Evolutionary conservation across 1,140 invertebrate species (phyloP).

Genomic region (Steinernema feltiae): DNA sequence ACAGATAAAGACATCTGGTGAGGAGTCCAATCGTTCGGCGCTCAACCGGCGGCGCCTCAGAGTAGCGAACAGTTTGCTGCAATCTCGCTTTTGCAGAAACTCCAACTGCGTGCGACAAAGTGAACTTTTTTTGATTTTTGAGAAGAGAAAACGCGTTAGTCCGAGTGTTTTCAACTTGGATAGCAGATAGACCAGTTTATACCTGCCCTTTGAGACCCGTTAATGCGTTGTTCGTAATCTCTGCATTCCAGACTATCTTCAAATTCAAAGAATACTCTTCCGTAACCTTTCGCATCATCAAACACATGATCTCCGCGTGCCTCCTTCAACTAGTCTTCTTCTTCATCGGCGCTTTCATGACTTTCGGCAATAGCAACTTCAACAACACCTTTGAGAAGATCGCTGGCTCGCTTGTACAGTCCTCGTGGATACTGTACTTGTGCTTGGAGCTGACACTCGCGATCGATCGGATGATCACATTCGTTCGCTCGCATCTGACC

Average conservation of each 20-base stretch:
- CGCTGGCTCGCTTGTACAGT: background rate
- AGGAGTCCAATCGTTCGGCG: too few relatives aligned
- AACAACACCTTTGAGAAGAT: background rate
- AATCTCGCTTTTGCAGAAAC: too few relatives aligned
- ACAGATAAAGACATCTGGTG: too few relatives aligned
- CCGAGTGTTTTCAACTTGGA: too few relatives aligned
- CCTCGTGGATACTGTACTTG: background rate
- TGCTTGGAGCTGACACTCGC: background rate
- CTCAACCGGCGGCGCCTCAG: too few relatives aligned
- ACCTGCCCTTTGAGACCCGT: background rate
- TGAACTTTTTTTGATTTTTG: too few relatives aligned
- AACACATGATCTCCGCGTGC: background rate
- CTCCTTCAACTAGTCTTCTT: background rate
- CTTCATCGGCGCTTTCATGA: background rate
- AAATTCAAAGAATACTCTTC: background rate
- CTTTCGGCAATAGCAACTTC: background rate
- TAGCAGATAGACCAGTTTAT: background rate
- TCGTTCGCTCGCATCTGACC: background rate
- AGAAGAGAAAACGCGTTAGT: too few relatives aligned
- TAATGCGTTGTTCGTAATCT: background rate
- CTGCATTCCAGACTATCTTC: background rate
- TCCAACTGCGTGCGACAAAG: too few relatives aligned
- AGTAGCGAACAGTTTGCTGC: too few relatives aligned
- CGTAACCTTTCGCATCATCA: background rate
- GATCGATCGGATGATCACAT: background rate